These are phyloP conservation scores for Hippocampus zosterae DNA, from an alignment of 2,113 vertebrate genomes.

Conservation along the genomic window DNA sequence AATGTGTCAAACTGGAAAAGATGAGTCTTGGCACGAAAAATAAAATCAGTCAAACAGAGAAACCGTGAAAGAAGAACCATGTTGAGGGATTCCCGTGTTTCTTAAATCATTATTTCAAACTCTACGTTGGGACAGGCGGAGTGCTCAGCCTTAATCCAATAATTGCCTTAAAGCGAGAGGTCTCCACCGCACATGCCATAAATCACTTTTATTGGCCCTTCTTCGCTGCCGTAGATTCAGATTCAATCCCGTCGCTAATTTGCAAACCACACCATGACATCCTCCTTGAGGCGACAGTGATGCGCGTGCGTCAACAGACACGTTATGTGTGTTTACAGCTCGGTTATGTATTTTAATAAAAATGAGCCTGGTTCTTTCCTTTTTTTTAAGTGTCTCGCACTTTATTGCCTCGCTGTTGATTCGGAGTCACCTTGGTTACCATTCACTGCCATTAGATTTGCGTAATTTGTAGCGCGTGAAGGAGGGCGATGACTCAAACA, in stretches of 20 bases:
- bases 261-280: slow-evolving; percentile 5
- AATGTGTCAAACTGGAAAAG: no score
- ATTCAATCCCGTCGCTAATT: slow-evolving; percentile 21
- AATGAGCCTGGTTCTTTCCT: not conserved
- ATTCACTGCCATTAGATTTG: slow-evolving; percentile 25
- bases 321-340: slow-evolving; percentile 28
- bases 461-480: not conserved
- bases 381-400: not conserved
- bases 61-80: no score
- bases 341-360: slow-evolving; percentile 27
- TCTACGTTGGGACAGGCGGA: not conserved
- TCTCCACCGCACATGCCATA: not conserved
- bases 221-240: slow-evolving; percentile 16
- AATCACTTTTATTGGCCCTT: slow-evolving; percentile 17
- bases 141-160: not conserved
- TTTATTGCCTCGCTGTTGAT: slow-evolving; percentile 20
- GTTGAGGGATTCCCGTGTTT: not conserved
- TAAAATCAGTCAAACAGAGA: no score
- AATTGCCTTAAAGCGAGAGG: slow-evolving; percentile 4
- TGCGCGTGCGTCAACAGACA: not conserved
- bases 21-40: no score
- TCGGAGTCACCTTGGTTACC: slow-evolving; percentile 18
- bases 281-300: slow-evolving; percentile 11
- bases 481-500: not conserved
- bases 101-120: not conserved